Evolutionary conservation across 2,888 invertebrate genomes (phyloP).

Genomic region (Encarsia formosa): DNA sequence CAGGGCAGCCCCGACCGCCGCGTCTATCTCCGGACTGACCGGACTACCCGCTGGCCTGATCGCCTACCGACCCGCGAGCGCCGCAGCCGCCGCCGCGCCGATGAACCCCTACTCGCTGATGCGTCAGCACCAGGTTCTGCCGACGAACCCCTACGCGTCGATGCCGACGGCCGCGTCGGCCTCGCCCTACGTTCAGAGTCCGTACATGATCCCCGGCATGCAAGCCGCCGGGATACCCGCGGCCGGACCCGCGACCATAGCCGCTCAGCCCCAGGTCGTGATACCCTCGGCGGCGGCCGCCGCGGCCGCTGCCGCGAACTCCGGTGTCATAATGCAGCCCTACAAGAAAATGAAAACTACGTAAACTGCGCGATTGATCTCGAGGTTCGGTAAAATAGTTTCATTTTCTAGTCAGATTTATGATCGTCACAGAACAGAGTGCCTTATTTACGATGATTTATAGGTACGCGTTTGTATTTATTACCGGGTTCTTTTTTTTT

Average conservation of each 20-base stretch:
- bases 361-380: conserved; percentile 49
- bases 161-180: conserved; percentile 39
- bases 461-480: conserved; percentile 25
- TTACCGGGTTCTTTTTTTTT: conserved; percentile 4
- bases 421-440: conserved; percentile 50
- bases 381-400: conserved; percentile 38
- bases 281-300: conserved; percentile 47
- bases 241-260: conserved; percentile 53
- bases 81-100: conserved; percentile 46
- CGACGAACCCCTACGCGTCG: conserved; percentile 36
- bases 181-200: conserved; percentile 44
- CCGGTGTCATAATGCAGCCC: conserved; percentile 65
- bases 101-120: conserved; percentile 54
- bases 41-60: conserved; percentile 47
- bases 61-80: conserved; percentile 42
- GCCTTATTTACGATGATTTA: conserved; percentile 42
- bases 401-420: conserved; percentile 53
- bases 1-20: conserved; percentile 37
- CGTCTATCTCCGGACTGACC: conserved; percentile 36
- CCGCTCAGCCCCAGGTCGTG: conserved; percentile 52
- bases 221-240: conserved; percentile 50
- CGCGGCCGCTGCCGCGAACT: conserved; percentile 48
- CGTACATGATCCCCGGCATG: conserved; percentile 44
- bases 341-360: conserved; percentile 90
- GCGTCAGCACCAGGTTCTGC: conserved; percentile 48